Conservation (phyloP, 2,888 invertebrate genomes). For the Trachelus stipa region DNA sequence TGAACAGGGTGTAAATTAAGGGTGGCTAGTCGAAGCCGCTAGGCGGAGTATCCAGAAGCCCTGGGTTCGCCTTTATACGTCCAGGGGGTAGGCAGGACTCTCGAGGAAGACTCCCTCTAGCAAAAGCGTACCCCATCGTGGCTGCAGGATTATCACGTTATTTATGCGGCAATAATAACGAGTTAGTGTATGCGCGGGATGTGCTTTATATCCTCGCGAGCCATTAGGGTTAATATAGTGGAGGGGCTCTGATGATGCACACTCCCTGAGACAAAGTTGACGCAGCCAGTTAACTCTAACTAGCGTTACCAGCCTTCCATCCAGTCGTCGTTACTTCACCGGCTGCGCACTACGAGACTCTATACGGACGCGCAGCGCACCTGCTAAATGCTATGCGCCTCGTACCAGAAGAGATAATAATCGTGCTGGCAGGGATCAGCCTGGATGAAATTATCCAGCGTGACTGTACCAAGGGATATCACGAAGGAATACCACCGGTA, state of each 20-base stretch:
- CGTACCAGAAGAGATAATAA: slow-evolving; percentile 14
- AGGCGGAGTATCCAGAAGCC: neutral
- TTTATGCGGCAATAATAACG: slow-evolving; percentile 67
- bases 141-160: slow-evolving; percentile 63
- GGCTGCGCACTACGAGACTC: slow-evolving; percentile 29
- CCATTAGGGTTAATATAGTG: slow-evolving; percentile 66
- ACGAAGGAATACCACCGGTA: neutral
- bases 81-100: slow-evolving; percentile 2
- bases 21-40: neutral
- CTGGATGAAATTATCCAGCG: neutral
- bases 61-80: slow-evolving; percentile 8
- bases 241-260: slow-evolving; percentile 33
- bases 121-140: slow-evolving; percentile 7
- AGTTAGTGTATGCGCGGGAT: slow-evolving; percentile 65
- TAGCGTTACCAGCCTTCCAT: slow-evolving; percentile 23
- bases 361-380: slow-evolving; percentile 42
- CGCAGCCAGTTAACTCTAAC: slow-evolving; percentile 30
- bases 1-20: neutral
- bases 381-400: slow-evolving; percentile 43
- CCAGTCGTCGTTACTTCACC: slow-evolving; percentile 34
- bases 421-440: neutral
- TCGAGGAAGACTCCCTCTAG: slow-evolving; percentile 23
- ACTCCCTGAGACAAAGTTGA: slow-evolving; percentile 31
- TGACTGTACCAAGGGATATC: neutral
- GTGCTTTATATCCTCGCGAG: slow-evolving; percentile 65